Evolutionary conservation across 2,797 vertebrate genomes (phyloP).

Genomic region (Galaxias olidus): DNA sequence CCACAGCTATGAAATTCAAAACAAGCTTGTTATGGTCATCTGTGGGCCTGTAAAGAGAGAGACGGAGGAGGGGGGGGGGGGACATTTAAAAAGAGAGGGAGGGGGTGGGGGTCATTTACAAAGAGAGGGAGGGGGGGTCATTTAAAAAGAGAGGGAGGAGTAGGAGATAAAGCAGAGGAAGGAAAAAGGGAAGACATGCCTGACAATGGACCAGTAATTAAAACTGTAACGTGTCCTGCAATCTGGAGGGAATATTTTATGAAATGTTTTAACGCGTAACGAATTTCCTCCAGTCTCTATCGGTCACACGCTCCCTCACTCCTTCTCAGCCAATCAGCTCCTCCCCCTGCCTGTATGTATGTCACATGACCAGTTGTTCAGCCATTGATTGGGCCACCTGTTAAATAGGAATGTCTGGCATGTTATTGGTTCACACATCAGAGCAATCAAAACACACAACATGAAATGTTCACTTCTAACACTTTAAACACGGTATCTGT

Average conservation of each 20-base stretch:
- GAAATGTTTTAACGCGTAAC: constrained; percentile 63
- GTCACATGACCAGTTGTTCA: too few species aligned
- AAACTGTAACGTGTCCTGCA: constrained; percentile 70
- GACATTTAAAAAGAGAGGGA: constrained; percentile 28
- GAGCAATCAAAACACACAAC: too few species aligned
- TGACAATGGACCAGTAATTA: constrained; percentile 78
- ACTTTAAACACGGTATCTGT: too few species aligned
- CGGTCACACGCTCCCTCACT: too few species aligned
- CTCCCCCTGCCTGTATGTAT: too few species aligned
- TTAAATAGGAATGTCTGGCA: too few species aligned
- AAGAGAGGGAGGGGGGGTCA: constrained; percentile 30
- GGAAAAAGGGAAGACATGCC: constrained; percentile 52
- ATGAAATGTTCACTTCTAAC: too few species aligned
- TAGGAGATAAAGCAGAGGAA: too few species aligned
- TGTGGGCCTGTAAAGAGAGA: constrained; percentile 58
- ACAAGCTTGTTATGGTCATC: constrained; percentile 68
- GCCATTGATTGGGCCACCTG: too few species aligned
- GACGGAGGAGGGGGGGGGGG: constrained; percentile 30
- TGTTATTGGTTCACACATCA: too few species aligned
- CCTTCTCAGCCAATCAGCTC: too few species aligned
- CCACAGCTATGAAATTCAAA: constrained; percentile 70
- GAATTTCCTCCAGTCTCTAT: constrained; percentile 50
- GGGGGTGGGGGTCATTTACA: constrained; percentile 39
- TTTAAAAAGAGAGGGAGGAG: constrained; percentile 30
- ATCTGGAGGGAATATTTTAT: constrained; percentile 61